Evolutionary conservation across 2,797 vertebrate genomes (phyloP).

Genomic region (Ceryle rudis): DNA sequence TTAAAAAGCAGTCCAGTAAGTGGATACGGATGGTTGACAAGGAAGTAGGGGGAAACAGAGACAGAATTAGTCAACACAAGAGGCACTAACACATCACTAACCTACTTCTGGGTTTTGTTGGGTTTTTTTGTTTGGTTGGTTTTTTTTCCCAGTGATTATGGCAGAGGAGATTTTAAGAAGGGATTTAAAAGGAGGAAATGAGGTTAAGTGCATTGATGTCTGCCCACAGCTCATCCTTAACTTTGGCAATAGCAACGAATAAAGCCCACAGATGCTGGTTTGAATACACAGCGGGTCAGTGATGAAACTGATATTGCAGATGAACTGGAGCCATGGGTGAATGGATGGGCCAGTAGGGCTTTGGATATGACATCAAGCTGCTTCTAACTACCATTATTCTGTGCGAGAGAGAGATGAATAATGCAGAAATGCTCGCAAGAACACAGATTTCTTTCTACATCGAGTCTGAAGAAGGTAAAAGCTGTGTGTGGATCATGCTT

Average conservation of each 20-base stretch:
- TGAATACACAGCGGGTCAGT: not conserved
- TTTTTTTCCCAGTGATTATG: not conserved
- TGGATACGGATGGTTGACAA: not conserved
- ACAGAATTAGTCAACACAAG: not conserved
- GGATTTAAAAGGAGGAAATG: conserved; percentile 47
- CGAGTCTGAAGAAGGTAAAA: not conserved
- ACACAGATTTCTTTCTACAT: not conserved
- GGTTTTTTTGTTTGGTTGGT: too few species aligned
- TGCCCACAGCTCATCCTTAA: conserved; percentile 7
- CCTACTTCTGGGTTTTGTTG: not conserved
- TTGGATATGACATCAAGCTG: not conserved
- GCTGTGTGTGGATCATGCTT: not conserved
- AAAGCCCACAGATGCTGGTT: not conserved
- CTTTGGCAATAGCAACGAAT: not conserved
- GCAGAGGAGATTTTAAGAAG: conserved; percentile 18
- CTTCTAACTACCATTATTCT: not conserved
- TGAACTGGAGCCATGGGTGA: not conserved
- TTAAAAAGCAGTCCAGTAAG: not conserved
- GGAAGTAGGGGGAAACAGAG: not conserved
- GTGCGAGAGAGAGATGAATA: not conserved
- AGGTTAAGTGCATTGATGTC: conserved; percentile 46
- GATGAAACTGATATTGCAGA: not conserved
- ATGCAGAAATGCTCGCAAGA: not conserved
- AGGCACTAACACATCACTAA: not conserved
- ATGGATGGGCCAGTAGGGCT: not conserved